A percentile compares a stretch with the other conserved stretches of the same genome.
Conservation (phyloP, 1,140 invertebrate species). For the Druon quercuslanigerum region DNA sequence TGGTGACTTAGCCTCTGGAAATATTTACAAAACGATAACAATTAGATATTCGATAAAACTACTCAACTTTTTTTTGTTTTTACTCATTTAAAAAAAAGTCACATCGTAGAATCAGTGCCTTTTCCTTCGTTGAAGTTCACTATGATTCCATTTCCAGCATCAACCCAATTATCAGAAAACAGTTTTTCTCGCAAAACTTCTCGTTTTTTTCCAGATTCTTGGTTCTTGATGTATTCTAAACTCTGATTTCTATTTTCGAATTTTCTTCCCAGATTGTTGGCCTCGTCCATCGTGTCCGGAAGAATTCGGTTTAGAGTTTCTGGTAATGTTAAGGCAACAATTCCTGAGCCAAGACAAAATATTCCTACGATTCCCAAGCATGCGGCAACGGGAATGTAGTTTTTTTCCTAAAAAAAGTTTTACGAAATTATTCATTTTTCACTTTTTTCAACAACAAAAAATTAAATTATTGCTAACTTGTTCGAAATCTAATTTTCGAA, state of each 20-base stretch:
- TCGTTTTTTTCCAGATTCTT: conserved; percentile 48
- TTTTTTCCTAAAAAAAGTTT: conserved; percentile 24
- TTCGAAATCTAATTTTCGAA: too few relatives aligned
- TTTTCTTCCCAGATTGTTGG: conserved; percentile 67
- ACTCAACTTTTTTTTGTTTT: conserved; percentile 11
- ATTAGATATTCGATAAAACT: too few relatives aligned
- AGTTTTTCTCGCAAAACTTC: conserved; percentile 64
- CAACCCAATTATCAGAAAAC: conserved; percentile 67
- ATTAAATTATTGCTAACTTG: too few relatives aligned
- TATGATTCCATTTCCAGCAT: conserved; percentile 67
- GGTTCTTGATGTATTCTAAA: conserved; percentile 9
- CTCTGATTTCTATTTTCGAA: conserved; percentile 42
- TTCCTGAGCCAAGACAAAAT: conserved; percentile 75
- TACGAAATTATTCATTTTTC: too few relatives aligned
- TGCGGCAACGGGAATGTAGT: conserved; percentile 28
- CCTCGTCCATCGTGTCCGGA: conserved; percentile 82
- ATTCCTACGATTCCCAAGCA: conserved; percentile 31
- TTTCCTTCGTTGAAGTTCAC: conserved; percentile 67
- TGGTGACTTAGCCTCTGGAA: conserved; percentile 40
- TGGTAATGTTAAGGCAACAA: conserved; percentile 79
- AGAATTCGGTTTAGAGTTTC: conserved; percentile 80
- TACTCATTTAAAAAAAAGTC: not conserved
- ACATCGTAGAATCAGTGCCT: conserved; percentile 38
- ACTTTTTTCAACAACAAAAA: too few relatives aligned
- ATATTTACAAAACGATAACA: conserved; percentile 14